phyloP scores from a whole-genome alignment of 2,113 vertebrate species.

The Heloderma charlesbogerti region DNA sequence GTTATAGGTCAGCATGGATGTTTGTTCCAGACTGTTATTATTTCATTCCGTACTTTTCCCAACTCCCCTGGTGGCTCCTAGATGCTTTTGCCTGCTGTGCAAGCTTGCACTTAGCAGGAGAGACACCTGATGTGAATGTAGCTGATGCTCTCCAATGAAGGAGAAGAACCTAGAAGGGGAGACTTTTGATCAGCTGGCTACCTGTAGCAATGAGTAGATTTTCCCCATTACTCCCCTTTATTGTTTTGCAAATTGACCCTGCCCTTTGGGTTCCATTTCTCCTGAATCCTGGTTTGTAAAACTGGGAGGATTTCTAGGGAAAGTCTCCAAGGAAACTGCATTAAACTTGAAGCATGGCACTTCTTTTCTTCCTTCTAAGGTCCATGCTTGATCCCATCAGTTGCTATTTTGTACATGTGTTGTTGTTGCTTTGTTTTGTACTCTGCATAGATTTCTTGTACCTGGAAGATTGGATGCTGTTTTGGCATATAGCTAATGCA shows the following conservation, averaged over 20 bases:
- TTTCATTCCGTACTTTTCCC: background rate
- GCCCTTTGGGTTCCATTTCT: too few species aligned
- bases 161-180: background rate
- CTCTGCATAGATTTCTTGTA: background rate
- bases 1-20: conserved; percentile 13
- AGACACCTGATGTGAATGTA: conserved; percentile 24
- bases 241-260: too few species aligned
- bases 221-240: too few species aligned
- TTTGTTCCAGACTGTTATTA: conserved; percentile 22
- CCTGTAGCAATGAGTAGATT: background rate
- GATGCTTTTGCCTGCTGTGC: background rate
- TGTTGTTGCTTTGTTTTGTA: background rate
- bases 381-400: too few species aligned
- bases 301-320: too few species aligned
- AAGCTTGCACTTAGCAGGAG: background rate
- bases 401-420: too few species aligned
- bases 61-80: background rate
- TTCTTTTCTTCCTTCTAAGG: too few species aligned
- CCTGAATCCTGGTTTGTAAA: too few species aligned
- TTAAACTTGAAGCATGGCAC: too few species aligned
- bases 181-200: too few species aligned
- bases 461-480: background rate
- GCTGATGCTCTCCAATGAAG: background rate
- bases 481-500: background rate
- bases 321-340: too few species aligned